These are phyloP conservation scores for Cuniculus paca DNA, from an alignment of 2,797 vertebrate species.

Conservation along the genomic window DNA sequence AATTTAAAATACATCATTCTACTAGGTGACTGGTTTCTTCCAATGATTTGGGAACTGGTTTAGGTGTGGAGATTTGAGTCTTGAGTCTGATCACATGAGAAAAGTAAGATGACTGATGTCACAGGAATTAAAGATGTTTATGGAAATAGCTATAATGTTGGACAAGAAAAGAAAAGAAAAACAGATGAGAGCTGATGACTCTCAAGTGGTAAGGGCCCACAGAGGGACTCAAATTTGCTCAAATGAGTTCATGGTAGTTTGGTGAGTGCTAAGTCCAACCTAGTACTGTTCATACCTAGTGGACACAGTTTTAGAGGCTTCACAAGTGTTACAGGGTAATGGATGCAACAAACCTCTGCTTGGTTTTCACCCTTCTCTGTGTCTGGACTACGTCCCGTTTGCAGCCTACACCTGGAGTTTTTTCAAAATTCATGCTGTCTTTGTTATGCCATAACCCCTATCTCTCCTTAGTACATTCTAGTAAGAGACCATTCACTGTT, in stretches of 20 bases:
- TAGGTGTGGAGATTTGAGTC: not conserved
- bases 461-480: constrained; percentile 35
- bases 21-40: not conserved
- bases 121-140: not conserved
- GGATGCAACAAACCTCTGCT: not conserved
- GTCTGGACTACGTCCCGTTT: not conserved
- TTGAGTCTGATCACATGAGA: not conserved
- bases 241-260: not conserved
- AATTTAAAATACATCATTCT: not conserved
- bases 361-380: not conserved
- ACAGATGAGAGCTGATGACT: not conserved
- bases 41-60: not conserved
- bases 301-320: not conserved
- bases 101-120: not conserved
- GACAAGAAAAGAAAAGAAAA: not conserved
- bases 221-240: not conserved
- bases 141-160: constrained; percentile 1
- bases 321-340: not conserved
- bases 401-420: not conserved
- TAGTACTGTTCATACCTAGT: not conserved
- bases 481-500: constrained; percentile 40
- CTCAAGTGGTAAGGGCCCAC: not conserved
- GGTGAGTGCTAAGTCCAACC: not conserved
- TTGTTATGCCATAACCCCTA: constrained; percentile 10
- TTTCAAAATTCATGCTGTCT: constrained; percentile 28